A percentile compares a stretch with the other conserved stretches of the same genome.
Evolutionary conservation across 2,888 invertebrate genomes (phyloP).

Genomic region (Cinara cedri): DNA sequence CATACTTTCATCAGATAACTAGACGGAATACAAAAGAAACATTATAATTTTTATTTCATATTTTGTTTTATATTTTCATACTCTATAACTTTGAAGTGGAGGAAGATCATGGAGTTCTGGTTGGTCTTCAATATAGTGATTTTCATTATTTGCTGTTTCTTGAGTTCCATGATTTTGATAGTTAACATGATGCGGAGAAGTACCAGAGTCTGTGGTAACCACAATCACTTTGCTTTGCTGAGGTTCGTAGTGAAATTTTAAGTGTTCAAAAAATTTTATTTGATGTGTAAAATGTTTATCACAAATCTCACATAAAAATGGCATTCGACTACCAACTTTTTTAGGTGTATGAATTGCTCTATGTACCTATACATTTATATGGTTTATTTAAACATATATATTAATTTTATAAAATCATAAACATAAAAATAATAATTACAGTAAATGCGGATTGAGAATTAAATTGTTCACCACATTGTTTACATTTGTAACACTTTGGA

Average conservation of each 20-base stretch:
- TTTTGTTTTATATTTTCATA: not conserved
- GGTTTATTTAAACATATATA: not conserved
- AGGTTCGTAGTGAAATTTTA: conserved; percentile 79
- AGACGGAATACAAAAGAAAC: not conserved
- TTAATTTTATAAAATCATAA: not conserved
- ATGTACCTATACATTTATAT: conserved; percentile 52
- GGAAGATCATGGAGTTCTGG: conserved; percentile 42
- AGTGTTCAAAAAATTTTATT: conserved; percentile 82
- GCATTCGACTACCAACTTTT: conserved; percentile 32
- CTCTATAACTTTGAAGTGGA: conserved; percentile 44
- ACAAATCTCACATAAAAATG: conserved; percentile 79
- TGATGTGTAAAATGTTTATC: conserved; percentile 78
- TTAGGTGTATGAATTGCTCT: conserved; percentile 56
- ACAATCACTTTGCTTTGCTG: conserved; percentile 53
- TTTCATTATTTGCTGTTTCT: conserved; percentile 48
- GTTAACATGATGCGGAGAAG: conserved; percentile 53
- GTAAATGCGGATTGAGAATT: conserved; percentile 62
- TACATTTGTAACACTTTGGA: conserved; percentile 63
- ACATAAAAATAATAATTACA: conserved; percentile 59
- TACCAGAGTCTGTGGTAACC: conserved; percentile 49
- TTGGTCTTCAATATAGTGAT: conserved; percentile 42
- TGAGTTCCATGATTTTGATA: conserved; percentile 41
- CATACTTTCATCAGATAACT: conserved; percentile 44
- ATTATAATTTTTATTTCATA: not conserved
- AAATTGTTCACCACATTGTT: conserved; percentile 65